Conservation (phyloP, 1,140 invertebrate genomes). For the Mamestra configurata region DNA sequence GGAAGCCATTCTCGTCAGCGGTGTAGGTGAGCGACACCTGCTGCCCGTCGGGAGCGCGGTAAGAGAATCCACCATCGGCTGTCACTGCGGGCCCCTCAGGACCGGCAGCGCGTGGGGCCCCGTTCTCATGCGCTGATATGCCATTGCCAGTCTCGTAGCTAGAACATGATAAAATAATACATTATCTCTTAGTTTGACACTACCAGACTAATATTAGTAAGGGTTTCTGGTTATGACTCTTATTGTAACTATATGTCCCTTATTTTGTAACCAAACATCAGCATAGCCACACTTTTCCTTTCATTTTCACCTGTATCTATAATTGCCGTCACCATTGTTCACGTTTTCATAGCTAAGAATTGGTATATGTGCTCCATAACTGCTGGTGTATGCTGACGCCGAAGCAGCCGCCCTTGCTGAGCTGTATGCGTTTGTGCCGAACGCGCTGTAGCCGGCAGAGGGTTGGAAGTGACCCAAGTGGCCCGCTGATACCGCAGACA, state of each 20-base stretch:
- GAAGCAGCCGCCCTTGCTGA: slow-evolving; percentile 16
- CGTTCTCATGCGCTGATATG: slow-evolving; percentile 91
- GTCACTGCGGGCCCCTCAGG: slow-evolving; percentile 89
- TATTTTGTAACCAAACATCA: neutral
- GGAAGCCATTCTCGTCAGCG: slow-evolving; percentile 94
- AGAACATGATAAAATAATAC: too few species aligned
- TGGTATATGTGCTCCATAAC: slow-evolving; percentile 57
- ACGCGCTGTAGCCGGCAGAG: slow-evolving; percentile 3
- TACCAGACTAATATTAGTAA: neutral
- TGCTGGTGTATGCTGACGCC: slow-evolving; percentile 63
- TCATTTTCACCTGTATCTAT: slow-evolving; percentile 72
- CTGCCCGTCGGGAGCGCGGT: slow-evolving; percentile 92
- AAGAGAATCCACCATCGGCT: slow-evolving; percentile 91
- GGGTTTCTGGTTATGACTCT: too few species aligned
- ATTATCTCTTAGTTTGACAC: too few species aligned
- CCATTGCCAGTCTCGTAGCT: slow-evolving; percentile 90
- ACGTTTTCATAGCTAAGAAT: slow-evolving; percentile 77
- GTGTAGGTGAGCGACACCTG: slow-evolving; percentile 92
- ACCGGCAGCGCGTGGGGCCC: slow-evolving; percentile 90
- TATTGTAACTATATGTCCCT: too few species aligned
- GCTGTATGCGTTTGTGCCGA: slow-evolving; percentile 43
- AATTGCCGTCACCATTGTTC: slow-evolving; percentile 80
- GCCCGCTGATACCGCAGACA: slow-evolving; percentile 55
- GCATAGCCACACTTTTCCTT: neutral
- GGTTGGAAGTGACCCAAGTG: slow-evolving; percentile 39